Evolutionary conservation across 1,140 invertebrate genomes (phyloP).

Genomic region (Pomacea maculata): DNA sequence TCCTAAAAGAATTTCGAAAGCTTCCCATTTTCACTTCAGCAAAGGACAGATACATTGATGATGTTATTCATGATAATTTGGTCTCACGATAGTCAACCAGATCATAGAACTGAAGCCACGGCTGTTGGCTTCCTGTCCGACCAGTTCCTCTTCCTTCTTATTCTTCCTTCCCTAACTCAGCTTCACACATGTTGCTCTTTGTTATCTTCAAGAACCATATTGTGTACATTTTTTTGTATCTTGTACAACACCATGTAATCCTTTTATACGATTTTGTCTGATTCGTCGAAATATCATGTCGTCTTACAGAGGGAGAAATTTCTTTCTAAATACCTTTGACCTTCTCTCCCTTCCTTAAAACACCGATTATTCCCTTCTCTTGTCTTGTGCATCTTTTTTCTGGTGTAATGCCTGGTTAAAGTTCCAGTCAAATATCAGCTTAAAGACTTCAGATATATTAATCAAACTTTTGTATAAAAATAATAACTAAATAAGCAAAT

Average conservation of each 20-base stretch:
- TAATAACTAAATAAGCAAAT: no score
- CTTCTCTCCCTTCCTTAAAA: neutral
- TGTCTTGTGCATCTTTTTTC: neutral
- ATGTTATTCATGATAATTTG: neutral
- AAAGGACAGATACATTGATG: neutral
- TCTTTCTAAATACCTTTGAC: neutral
- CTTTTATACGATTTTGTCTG: neutral
- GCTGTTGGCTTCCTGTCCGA: neutral
- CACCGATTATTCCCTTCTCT: neutral
- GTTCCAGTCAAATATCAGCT: no score
- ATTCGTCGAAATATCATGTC: neutral
- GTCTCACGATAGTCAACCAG: neutral
- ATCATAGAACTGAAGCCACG: neutral
- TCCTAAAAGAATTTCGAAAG: neutral
- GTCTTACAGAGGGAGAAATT: neutral
- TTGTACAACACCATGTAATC: neutral
- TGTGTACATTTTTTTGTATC: neutral
- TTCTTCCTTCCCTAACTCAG: neutral
- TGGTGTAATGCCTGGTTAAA: no score
- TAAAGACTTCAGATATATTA: no score
- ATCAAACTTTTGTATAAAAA: no score
- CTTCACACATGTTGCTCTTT: neutral
- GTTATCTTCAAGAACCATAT: neutral
- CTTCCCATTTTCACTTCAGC: neutral
- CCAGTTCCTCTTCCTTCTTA: neutral